phyloP scores from a whole-genome alignment of 2,797 vertebrate species.

The Sebastes kiyomatsui region DNA sequence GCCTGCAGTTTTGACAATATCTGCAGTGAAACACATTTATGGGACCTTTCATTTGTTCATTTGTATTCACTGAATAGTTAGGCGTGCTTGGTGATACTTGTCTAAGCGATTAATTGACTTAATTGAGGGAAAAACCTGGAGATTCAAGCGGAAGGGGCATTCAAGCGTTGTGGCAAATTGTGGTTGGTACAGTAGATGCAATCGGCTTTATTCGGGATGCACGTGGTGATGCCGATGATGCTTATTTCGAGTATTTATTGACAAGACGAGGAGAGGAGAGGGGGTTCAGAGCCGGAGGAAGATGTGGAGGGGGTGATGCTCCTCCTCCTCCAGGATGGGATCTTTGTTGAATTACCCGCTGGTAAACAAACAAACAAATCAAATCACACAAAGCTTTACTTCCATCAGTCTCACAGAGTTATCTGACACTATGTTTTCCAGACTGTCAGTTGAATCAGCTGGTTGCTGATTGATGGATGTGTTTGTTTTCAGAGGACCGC shows the following conservation, averaged over 20 bases:
- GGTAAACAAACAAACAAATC: slow-evolving; percentile 45
- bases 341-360: slow-evolving; percentile 67
- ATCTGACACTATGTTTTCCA: not conserved
- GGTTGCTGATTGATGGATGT: not conserved
- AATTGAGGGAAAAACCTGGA: not conserved
- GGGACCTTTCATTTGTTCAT: not conserved
- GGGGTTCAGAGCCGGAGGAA: not conserved
- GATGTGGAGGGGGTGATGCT: slow-evolving; percentile 11
- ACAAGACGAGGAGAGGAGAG: not conserved
- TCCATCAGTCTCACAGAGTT: not conserved
- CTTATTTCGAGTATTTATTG: not conserved
- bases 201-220: not conserved
- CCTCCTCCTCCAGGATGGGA: slow-evolving; percentile 52
- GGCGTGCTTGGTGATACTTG: not conserved
- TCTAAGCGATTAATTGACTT: not conserved
- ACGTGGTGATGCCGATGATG: not conserved
- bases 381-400: not conserved
- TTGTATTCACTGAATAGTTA: not conserved
- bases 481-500: slow-evolving; percentile 85
- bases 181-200: not conserved
- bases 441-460: not conserved
- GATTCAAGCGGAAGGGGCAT: not conserved
- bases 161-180: not conserved
- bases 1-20: not conserved
- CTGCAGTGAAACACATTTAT: not conserved